These are phyloP conservation scores for Dicyrtomina minuta DNA, from an alignment of 2,888 invertebrate species.

Conservation along the genomic window DNA sequence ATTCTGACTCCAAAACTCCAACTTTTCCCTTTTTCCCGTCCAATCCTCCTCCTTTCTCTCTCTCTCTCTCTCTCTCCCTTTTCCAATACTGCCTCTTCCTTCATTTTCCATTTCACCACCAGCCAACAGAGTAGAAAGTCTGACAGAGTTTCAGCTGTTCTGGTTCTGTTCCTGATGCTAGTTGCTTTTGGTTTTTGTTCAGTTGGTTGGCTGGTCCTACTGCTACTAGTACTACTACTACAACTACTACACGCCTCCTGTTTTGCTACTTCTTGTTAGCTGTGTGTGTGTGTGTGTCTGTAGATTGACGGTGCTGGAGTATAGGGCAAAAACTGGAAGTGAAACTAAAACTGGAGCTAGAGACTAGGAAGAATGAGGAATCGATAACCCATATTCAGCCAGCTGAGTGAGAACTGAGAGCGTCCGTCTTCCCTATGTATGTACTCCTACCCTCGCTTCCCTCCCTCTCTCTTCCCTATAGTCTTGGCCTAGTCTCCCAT, in stretches of 20 bases:
- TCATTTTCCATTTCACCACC: neutral
- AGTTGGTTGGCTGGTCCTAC: neutral
- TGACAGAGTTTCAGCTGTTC: neutral
- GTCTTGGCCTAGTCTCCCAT: too few relatives aligned
- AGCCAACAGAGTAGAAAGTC: neutral
- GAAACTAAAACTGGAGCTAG: neutral
- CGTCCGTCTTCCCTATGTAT: slow-evolving; percentile 15
- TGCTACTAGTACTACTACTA: neutral
- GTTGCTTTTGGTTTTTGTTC: slow-evolving; percentile 2
- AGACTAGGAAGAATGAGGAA: slow-evolving; percentile 20
- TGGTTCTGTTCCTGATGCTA: neutral
- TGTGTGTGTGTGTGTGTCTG: neutral
- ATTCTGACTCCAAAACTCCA: too few relatives aligned
- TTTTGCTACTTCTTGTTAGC: slow-evolving; percentile 5
- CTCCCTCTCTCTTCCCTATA: slow-evolving; percentile 5
- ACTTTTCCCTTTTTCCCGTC: neutral
- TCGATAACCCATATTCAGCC: slow-evolving; percentile 29
- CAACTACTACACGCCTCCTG: slow-evolving; percentile 2
- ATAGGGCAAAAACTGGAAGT: too few relatives aligned
- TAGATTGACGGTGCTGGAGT: too few relatives aligned
- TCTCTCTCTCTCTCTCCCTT: neutral
- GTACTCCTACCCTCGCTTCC: neutral
- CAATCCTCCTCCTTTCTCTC: neutral
- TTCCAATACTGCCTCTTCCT: neutral
- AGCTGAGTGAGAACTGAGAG: slow-evolving; percentile 17